Evolutionary conservation across 2,888 invertebrate genomes (phyloP), one percentile per base, ranked within the genome.

Genomic region (Caradrina clavipalpis): DNA sequence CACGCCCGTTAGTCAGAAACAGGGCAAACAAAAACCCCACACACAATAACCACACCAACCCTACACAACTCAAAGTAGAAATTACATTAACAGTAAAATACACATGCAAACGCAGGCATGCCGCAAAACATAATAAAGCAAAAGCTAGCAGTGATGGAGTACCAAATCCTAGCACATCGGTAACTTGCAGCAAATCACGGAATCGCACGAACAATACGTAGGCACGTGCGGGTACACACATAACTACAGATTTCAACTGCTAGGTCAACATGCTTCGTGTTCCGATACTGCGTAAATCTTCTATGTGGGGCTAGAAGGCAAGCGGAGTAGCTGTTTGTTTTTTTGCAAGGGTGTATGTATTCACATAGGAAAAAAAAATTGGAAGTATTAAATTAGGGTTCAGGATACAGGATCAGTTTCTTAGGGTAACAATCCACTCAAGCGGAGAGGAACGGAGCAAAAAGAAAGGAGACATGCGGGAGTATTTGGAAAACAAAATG

Each of bases 271-370:
- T 87, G 86, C 87, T 87, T 75, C 78, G 87, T 87, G 87, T 88
- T 87, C 85, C 89, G 87, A 88, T 90, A 86, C 88, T 88, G 87
- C 88, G 89, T 93, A 91, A 92, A 93, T 93, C 93, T 93, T 92
- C 70, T 42, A 54, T 78, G 85, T 83, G 21, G 71, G 85, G 91
- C 90, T 83, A 89, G 7, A 49, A 83, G 72, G 68, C 6, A 0
- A 21, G 69, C 68, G 73, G 42, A 13, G 7, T 5, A 6, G 6
- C 11, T 17, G 0, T 11, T 39, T 15, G 4, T 45, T 45, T 45
- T 15, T 45, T 45, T 5, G 5, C 5, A 45, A 4, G 45, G n/a
- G n/a, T n/a, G n/a, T n/a, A n/a, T n/a, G n/a, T n/a, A n/a, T n/a
- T n/a, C n/a, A n/a, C n/a, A n/a, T n/a, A n/a, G n/a, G n/a, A n/a